A percentile compares a stretch with the other conserved stretches of the same genome.
These are phyloP conservation scores for Manduca sexta DNA, from an alignment of 1,140 invertebrate genomes.

Conservation along the genomic window DNA sequence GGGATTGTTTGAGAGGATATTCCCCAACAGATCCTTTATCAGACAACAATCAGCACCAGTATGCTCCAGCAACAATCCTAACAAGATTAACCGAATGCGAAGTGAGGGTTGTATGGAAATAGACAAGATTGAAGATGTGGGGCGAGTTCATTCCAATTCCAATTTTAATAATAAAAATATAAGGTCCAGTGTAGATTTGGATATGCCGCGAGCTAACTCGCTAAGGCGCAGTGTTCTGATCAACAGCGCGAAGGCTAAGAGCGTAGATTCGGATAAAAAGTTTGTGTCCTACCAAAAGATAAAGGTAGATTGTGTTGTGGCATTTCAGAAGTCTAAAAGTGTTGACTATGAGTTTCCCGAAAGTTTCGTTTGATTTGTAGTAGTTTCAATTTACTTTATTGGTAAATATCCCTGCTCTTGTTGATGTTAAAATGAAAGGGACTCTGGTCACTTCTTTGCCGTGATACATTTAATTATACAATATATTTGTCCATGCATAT, in stretches of 20 bases:
- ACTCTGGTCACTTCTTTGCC: no score
- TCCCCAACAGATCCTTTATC: constrained; percentile 47
- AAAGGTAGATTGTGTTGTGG: constrained; percentile 52
- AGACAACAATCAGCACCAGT: constrained; percentile 63
- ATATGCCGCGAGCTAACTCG: constrained; percentile 40
- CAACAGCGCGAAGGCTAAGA: constrained; percentile 64
- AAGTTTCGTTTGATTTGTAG: constrained; percentile 53
- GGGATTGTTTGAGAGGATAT: constrained; percentile 49
- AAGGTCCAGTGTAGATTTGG: constrained; percentile 43
- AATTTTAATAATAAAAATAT: constrained; percentile 39
- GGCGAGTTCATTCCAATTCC: constrained; percentile 60
- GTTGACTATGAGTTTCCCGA: constrained; percentile 60
- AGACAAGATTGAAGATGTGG: constrained; percentile 28
- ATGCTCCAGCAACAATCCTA: constrained; percentile 38
- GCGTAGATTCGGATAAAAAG: constrained; percentile 54
- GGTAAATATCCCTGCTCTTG: no score
- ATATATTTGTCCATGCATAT: no score
- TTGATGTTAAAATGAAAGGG: no score
- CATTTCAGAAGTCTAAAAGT: constrained; percentile 55
- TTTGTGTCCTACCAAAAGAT: constrained; percentile 52
- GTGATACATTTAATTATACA: no score
- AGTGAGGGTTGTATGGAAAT: constrained; percentile 59
- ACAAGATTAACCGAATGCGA: constrained; percentile 46
- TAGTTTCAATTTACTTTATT: no score
- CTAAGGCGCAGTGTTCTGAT: constrained; percentile 66